A percentile compares a stretch with the other conserved stretches of the same genome.
phyloP scores from a whole-genome alignment of 2,888 invertebrate species.

The Argyresthia goedartella region DNA sequence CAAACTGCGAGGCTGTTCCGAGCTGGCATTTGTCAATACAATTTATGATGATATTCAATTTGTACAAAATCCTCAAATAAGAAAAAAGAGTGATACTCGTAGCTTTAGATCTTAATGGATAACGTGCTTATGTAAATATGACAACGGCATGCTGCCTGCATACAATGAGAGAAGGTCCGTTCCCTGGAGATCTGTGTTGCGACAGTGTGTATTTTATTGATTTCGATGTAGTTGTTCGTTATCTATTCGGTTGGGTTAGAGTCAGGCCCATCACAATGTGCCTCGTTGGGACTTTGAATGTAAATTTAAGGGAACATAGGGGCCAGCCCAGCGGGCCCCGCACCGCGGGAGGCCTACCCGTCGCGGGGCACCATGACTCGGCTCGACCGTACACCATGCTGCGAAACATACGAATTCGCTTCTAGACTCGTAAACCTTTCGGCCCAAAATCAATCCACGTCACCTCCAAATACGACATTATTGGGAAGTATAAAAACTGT shows the following conservation, averaged over 20 bases:
- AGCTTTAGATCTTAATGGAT: slow-evolving; percentile 2
- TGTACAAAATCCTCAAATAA: slow-evolving; percentile 7
- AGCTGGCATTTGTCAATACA: slow-evolving; percentile 7
- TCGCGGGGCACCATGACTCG: slow-evolving; percentile 39
- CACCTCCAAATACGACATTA: slow-evolving; percentile 26
- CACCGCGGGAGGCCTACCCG: slow-evolving; percentile 40
- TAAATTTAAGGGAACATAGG: slow-evolving; percentile 41
- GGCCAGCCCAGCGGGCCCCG: slow-evolving; percentile 24
- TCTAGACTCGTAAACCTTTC: slow-evolving; percentile 38
- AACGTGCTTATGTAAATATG: slow-evolving; percentile 29
- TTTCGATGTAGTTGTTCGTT: slow-evolving; percentile 35
- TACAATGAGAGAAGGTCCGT: slow-evolving; percentile 16
- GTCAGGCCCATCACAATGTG: slow-evolving; percentile 24
- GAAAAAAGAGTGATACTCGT: no score
- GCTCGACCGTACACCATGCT: slow-evolving; percentile 55
- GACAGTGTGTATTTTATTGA: slow-evolving; percentile 40
- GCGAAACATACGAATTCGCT: slow-evolving; percentile 64
- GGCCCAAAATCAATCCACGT: slow-evolving; percentile 52
- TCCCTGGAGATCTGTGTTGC: slow-evolving; percentile 31
- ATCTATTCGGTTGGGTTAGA: slow-evolving; percentile 23
- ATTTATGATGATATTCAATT: slow-evolving; percentile 10
- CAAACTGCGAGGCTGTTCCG: slow-evolving; percentile 5
- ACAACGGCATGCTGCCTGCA: slow-evolving; percentile 16
- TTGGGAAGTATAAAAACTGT: slow-evolving; percentile 28
- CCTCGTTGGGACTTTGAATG: slow-evolving; percentile 43